These are phyloP conservation scores for Podotricha telesiphe DNA, from an alignment of 2,888 invertebrate species.

Conservation along the genomic window DNA sequence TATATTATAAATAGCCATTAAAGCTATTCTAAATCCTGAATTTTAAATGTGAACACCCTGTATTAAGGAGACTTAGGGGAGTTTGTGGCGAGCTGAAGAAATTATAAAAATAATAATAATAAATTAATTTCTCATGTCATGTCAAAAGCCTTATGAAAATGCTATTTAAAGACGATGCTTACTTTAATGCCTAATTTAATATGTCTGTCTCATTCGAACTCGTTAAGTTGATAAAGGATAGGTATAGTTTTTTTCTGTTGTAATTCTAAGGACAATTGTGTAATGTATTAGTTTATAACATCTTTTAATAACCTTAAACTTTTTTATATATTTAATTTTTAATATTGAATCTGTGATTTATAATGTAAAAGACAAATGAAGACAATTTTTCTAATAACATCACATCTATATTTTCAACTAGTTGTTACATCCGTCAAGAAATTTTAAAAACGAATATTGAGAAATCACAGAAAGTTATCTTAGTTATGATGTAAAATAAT, in stretches of 20 bases:
- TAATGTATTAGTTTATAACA: not conserved
- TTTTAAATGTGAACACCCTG: too few species aligned
- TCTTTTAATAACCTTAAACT: not conserved
- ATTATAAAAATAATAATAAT: not conserved
- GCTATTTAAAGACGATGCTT: not conserved
- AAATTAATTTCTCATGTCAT: not conserved
- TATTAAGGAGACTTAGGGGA: too few species aligned
- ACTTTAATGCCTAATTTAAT: not conserved
- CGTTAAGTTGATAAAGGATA: not conserved
- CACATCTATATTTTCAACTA: not conserved
- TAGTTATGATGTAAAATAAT: not conserved
- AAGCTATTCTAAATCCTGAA: too few species aligned
- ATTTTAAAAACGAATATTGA: too few species aligned
- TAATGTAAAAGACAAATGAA: conserved; percentile 26
- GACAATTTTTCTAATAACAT: conserved; percentile 9
- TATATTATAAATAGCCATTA: too few species aligned
- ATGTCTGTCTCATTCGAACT: conserved; percentile 8
- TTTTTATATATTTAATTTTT: not conserved
- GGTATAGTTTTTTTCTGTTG: not conserved
- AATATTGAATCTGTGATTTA: conserved; percentile 31
- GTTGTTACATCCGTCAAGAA: not conserved
- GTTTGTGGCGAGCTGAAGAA: not conserved
- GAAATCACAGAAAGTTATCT: not conserved
- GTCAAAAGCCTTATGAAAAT: conserved; percentile 5
- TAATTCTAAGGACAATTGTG: not conserved